Evolutionary conservation across 2,113 vertebrate species (phyloP), one percentile per base, ranked within the genome.

Genomic region (Trematocara macrostoma): DNA sequence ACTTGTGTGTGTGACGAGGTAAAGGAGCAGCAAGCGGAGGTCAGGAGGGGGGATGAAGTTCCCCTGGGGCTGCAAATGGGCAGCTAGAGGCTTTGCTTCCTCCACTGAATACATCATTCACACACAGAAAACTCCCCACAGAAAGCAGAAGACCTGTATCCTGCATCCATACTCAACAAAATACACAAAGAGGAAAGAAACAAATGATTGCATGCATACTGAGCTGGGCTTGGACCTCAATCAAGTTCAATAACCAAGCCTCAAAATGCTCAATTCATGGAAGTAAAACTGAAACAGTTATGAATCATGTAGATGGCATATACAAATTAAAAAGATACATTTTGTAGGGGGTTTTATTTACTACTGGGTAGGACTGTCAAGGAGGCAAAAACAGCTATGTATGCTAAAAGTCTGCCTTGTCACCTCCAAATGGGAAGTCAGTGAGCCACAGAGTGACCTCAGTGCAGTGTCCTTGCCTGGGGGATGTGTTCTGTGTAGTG

Each of bases 401-500:
- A 42, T 76, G 87, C 81, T 87, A 59, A 92, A 83, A 59, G 47
- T 81, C 52, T 26, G 87, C 26, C 18, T 86, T 3, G 16, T 91
- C 89, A 81, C 83, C 82, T 91, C 83, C 15, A 35, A 82, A 79
- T 56, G 34, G 18, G 56, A 81, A 81, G 82, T 78, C 86, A 82
- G 16, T 64, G 84, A 87, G 85, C 80, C 67, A 18, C 67, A 78
- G 79, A 74, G 79, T 88, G 93, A 94, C 94, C 92, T 90, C 87
- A 51, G 82, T 55, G 51, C 71, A 78, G 85, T 76, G 93, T 78
- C 94, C 94, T 95, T 93, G 88, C 94, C 91, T 83, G 82, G 81
- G 88, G 91, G 85, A 78, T 64, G 49, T 90, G 83, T 59, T 79
- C 89, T 85, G 83, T 82, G 64, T 86, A 59, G 29, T 56, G 34